A percentile compares a stretch with the other conserved stretches of the same genome.
Conservation (phyloP, 2,888 invertebrate genomes). For the Caenorhabditis angaria region DNA sequence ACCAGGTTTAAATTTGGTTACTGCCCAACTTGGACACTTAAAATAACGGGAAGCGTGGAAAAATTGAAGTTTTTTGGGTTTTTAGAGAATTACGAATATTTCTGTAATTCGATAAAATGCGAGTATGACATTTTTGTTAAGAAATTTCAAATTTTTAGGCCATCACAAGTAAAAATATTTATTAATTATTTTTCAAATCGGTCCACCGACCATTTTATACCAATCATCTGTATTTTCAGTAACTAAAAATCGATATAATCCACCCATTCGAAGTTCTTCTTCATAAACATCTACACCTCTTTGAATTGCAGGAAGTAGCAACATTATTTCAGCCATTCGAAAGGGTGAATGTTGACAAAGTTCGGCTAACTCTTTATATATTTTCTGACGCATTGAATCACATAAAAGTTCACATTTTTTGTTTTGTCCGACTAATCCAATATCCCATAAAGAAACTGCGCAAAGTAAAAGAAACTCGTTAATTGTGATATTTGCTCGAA, state of each 20-base stretch:
- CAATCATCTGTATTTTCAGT: slow-evolving; percentile 26
- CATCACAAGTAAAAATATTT: too few relatives aligned
- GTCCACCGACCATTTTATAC: slow-evolving; percentile 32
- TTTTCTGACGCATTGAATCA: slow-evolving; percentile 14
- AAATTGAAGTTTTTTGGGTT: too few relatives aligned
- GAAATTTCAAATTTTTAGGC: too few relatives aligned
- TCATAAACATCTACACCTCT: slow-evolving; percentile 32
- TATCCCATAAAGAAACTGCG: slow-evolving; percentile 23
- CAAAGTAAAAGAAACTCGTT: slow-evolving; percentile 27
- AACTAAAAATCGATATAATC: slow-evolving; percentile 21
- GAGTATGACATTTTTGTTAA: too few relatives aligned
- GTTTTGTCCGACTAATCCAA: slow-evolving; percentile 26
- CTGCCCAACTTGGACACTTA: too few relatives aligned
- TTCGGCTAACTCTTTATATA: slow-evolving; percentile 20
- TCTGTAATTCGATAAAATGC: too few relatives aligned
- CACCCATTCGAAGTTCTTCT: slow-evolving; percentile 30
- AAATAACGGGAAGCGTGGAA: too few relatives aligned
- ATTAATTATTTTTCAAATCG: slow-evolving; percentile 19
- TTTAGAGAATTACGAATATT: too few relatives aligned
- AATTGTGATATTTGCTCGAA: slow-evolving; percentile 22
- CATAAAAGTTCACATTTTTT: slow-evolving; percentile 19
- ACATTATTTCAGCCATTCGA: slow-evolving; percentile 26
- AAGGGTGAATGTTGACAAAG: slow-evolving; percentile 23
- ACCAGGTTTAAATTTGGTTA: too few relatives aligned
- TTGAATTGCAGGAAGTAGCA: slow-evolving; percentile 24